phyloP scores from a whole-genome alignment of 2,888 invertebrate genomes.

The Teinopalpus imperialis region DNA sequence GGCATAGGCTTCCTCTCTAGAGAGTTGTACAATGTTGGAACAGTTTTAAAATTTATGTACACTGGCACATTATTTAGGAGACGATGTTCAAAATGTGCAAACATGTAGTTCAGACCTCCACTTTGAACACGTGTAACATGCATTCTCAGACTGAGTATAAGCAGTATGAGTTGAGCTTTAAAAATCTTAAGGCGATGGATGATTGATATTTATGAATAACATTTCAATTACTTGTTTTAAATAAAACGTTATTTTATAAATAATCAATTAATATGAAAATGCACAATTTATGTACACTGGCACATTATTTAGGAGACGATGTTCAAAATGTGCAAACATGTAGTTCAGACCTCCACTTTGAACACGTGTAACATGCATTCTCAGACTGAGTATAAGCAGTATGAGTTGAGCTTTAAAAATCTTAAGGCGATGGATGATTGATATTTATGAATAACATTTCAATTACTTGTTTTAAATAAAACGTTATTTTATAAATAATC shows the following conservation, averaged over 20 bases:
- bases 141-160: slow-evolving; percentile 37
- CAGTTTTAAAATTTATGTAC: slow-evolving; percentile 6
- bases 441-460: not conserved
- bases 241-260: too few species aligned
- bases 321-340: slow-evolving; percentile 37
- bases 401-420: slow-evolving; percentile 44
- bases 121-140: slow-evolving; percentile 43
- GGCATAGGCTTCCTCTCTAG: too few species aligned
- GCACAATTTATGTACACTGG: slow-evolving; percentile 3
- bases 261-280: too few species aligned
- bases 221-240: not conserved
- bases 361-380: slow-evolving; percentile 47
- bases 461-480: not conserved
- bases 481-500: too few species aligned
- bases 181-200: slow-evolving; percentile 44
- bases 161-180: slow-evolving; percentile 43
- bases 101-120: slow-evolving; percentile 36
- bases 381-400: slow-evolving; percentile 32
- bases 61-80: slow-evolving; percentile 11
- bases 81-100: slow-evolving; percentile 33
- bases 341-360: slow-evolving; percentile 34
- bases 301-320: slow-evolving; percentile 14
- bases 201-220: slow-evolving; percentile 1
- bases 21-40: too few species aligned
- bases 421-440: slow-evolving; percentile 40